Base-by-base conservation (phyloP, 2,888 invertebrate species). In the Lasioglossum zephyrum region DNA sequence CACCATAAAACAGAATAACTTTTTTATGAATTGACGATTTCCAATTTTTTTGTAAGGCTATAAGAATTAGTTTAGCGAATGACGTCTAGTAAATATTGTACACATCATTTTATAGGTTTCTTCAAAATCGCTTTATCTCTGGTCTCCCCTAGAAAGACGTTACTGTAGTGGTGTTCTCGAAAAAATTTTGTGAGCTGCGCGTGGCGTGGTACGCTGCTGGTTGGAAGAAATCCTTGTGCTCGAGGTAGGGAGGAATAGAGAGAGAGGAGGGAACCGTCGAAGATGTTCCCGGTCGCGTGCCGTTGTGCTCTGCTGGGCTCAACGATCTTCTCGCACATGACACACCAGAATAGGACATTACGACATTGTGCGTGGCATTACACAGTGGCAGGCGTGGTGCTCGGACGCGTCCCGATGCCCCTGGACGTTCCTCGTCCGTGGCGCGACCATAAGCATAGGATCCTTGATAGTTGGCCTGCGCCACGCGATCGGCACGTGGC, bases 301-400 rank as follows among this genome's bases (percentile, higher is more conserved):
- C 93, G 93, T 93, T 88, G 84, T 91, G 93, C 92, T 93, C 88
- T 85, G 91, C 74, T 91, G 92, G 85, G 85, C 89, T 77, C 92
- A 91, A 92, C 92, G 91, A 93, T 93, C 92, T 92, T 69, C 92
- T 92, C 92, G 92, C 94, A 94, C 93, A 94, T 94, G 94, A 93
- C 94, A 92, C 93, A 92, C 91, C 91, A 91, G 91, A 85, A 92
- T 92, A 92, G 92, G 87, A 87, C 88, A 90, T 91, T 89, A 91
- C 91, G 84, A 87, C 85, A 90, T 91, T 88, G 88, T 84, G 86
- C 84, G 87, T 87, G 85, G 86, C 88, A 87, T 89, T 89, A 88
- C 70, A 66, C 49, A 22, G 53, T 53, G 72, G 72, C 26, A 26
- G 70, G 22, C 70, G 53, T 53, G 53, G 53, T 53, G 22, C 22